Evolutionary conservation across 2,888 invertebrate species (phyloP).

Genomic region (Drosophila glabriapex): DNA sequence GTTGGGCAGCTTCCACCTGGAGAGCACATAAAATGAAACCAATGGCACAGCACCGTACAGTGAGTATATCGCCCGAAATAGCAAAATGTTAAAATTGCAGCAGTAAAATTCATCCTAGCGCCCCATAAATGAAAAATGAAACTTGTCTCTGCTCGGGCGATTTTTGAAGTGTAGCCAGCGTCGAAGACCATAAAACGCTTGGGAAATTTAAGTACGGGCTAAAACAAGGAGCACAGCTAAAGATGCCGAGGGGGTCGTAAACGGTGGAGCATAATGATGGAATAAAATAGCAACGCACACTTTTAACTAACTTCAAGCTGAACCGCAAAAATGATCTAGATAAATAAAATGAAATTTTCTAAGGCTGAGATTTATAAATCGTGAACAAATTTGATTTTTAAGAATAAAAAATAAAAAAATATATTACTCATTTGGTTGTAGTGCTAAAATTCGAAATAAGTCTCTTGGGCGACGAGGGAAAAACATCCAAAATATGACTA

Average conservation of each 20-base stretch:
- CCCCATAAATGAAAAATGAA: conserved; percentile 79
- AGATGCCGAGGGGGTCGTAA: conserved; percentile 19
- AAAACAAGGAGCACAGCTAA: conserved; percentile 36
- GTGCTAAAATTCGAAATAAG: background rate
- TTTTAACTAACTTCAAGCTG: background rate
- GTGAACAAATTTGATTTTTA: background rate
- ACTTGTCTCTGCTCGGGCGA: conserved; percentile 64
- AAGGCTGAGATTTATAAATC: background rate
- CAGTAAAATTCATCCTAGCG: conserved; percentile 65
- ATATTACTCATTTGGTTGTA: background rate
- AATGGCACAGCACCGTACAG: conserved; percentile 38
- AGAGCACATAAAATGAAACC: conserved; percentile 70
- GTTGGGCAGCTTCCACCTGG: conserved; percentile 49
- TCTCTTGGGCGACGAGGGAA: background rate
- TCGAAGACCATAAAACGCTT: conserved; percentile 50
- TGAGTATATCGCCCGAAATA: conserved; percentile 60
- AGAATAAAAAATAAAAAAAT: background rate
- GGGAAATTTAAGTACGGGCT: conserved; percentile 50
- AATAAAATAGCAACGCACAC: conserved; percentile 26
- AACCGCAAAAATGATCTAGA: background rate
- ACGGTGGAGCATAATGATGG: conserved; percentile 32
- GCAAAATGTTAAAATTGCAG: conserved; percentile 78
- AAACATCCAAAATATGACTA: background rate
- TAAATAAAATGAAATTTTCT: background rate
- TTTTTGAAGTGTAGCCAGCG: conserved; percentile 48